Conservation (phyloP, 2,113 vertebrate species). For the Pseudonaja textilis region DNA sequence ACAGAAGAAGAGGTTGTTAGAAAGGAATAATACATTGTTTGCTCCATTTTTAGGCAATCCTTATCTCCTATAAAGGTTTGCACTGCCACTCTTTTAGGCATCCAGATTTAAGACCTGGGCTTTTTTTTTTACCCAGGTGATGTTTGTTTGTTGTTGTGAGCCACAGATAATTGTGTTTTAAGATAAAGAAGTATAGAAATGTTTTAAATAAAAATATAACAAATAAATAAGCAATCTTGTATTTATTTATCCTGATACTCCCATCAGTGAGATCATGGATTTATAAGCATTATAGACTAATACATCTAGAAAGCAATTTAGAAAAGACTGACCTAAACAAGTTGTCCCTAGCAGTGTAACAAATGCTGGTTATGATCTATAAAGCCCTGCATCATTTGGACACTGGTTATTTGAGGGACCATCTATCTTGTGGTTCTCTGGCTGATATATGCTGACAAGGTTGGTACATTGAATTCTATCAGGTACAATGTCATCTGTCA, state of each 20-base stretch:
- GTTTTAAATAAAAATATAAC: neutral
- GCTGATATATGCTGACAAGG: neutral
- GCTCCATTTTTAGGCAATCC: conserved; percentile 10
- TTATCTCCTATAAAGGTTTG: neutral
- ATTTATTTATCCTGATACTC: neutral
- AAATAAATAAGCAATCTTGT: neutral
- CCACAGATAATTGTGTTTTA: neutral
- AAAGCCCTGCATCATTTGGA: neutral
- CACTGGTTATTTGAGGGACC: neutral
- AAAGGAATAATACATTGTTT: conserved; percentile 5
- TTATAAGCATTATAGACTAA: neutral
- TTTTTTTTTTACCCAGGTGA: neutral
- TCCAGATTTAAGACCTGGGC: neutral
- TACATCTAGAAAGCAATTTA: neutral
- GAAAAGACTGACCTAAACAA: neutral
- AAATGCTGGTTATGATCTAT: neutral
- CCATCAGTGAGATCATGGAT: neutral
- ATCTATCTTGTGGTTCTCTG: neutral
- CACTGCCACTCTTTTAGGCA: neutral
- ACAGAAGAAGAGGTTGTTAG: neutral
- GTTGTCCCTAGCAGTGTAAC: neutral
- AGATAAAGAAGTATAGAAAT: neutral
- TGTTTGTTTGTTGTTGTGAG: neutral
- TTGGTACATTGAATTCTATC: neutral
- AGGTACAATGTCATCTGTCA: neutral